phyloP scores from a whole-genome alignment of 2,113 vertebrate species.

The Lamprologus lemairii region DNA sequence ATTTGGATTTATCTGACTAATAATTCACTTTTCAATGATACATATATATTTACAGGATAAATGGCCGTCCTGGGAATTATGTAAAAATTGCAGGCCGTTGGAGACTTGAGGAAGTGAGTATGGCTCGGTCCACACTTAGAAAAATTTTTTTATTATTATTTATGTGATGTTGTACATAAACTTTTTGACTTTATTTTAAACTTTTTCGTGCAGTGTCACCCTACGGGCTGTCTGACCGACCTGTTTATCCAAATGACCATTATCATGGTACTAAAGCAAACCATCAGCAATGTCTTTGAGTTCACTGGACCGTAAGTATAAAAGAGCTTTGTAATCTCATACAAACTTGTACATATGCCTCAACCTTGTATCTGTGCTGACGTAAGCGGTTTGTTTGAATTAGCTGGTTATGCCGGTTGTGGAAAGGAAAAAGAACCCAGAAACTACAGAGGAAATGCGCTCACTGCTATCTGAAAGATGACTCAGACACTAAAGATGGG shows the following conservation, averaged over 20 bases:
- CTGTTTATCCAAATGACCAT: slow-evolving; percentile 94
- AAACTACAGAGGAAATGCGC: slow-evolving; percentile 70
- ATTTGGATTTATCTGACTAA: not conserved
- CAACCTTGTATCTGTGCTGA: not conserved
- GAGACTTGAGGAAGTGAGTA: slow-evolving; percentile 89
- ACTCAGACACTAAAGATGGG: slow-evolving; percentile 18
- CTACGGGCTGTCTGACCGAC: slow-evolving; percentile 93
- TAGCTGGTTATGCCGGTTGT: slow-evolving; percentile 68
- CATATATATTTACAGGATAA: slow-evolving; percentile 75
- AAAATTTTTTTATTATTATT: not conserved
- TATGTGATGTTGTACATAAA: not conserved
- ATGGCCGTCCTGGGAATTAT: slow-evolving; percentile 83
- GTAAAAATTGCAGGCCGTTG: slow-evolving; percentile 83
- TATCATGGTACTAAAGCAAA: slow-evolving; percentile 91
- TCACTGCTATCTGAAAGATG: slow-evolving; percentile 67
- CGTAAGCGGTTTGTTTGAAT: not conserved
- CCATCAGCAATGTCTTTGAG: slow-evolving; percentile 83
- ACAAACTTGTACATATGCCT: not conserved
- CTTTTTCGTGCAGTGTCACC: slow-evolving; percentile 78
- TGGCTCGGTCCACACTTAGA: not conserved
- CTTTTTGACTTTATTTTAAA: not conserved
- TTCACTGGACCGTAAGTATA: slow-evolving; percentile 81
- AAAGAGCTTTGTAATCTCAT: not conserved
- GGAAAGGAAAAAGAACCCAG: slow-evolving; percentile 28
- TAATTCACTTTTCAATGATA: not conserved